Evolutionary conservation across 2,888 invertebrate genomes (phyloP).

Genomic region (Cenopis cana): DNA sequence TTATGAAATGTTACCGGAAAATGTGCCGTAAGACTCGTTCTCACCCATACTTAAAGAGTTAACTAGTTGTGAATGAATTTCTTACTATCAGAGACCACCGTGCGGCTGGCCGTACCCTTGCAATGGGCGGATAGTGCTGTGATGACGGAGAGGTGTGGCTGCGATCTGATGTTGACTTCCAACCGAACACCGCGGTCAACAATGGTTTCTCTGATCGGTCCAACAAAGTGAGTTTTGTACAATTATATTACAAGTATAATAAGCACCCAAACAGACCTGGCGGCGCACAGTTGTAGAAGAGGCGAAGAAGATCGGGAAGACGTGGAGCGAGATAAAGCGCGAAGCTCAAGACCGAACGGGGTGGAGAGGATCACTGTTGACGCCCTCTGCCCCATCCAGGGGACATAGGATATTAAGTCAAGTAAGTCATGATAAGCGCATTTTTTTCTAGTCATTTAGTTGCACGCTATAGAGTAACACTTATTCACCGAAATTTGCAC

Average conservation of each 20-base stretch:
- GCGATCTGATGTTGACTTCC: slow-evolving; percentile 58
- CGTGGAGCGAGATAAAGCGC: no score
- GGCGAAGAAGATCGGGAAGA: no score
- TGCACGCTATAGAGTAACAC: background rate
- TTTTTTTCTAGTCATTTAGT: background rate
- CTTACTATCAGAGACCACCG: slow-evolving; percentile 57
- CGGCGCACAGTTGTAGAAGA: no score
- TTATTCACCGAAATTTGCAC: background rate
- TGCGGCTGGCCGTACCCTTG: slow-evolving; percentile 67
- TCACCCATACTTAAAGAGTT: background rate
- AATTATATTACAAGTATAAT: background rate
- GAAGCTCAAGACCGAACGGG: no score
- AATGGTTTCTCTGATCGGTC: slow-evolving; percentile 46
- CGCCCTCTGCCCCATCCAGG: no score
- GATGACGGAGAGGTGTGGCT: slow-evolving; percentile 65
- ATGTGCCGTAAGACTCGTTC: background rate
- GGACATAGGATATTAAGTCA: no score
- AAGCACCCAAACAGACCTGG: no score
- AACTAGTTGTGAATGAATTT: background rate
- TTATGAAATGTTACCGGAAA: background rate
- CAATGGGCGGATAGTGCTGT: slow-evolving; percentile 61
- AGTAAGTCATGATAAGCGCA: no score
- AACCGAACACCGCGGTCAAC: slow-evolving; percentile 53
- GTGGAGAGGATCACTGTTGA: no score
- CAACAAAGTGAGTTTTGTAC: slow-evolving; percentile 17